Conservation (phyloP, 1,140 invertebrate species). For the Leptinotarsa lineolata region DNA sequence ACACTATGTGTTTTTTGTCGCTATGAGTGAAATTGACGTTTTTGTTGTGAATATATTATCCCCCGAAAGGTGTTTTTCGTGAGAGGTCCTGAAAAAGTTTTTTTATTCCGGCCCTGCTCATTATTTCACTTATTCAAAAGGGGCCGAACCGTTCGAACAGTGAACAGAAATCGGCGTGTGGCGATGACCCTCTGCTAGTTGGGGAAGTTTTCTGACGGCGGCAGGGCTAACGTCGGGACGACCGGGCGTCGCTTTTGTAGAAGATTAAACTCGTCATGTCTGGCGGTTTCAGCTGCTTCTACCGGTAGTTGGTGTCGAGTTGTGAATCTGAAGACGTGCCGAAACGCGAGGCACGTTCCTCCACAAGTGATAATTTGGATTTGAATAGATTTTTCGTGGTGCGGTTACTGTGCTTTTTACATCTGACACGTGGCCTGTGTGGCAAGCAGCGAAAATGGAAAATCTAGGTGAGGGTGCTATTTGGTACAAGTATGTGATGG, state of each 20-base stretch:
- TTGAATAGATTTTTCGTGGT: constrained; percentile 1
- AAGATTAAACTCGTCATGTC: constrained; percentile 13
- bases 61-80: too few species aligned
- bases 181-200: constrained; percentile 28
- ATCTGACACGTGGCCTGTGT: not conserved
- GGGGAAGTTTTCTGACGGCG: constrained; percentile 43
- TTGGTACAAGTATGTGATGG: not conserved
- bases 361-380: not conserved
- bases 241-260: constrained; percentile 36
- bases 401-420: not conserved
- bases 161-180: not conserved
- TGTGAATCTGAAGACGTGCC: not conserved
- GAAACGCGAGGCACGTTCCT: not conserved
- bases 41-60: too few species aligned
- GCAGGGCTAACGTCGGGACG: constrained; percentile 36
- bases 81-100: too few species aligned
- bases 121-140: not conserved
- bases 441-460: not conserved
- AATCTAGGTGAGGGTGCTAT: not conserved
- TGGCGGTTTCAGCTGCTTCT: not conserved
- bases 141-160: not conserved
- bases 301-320: not conserved
- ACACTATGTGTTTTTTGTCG: too few species aligned
- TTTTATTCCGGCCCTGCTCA: too few species aligned
- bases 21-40: too few species aligned